Conservation (phyloP, 2,797 vertebrate species). For the Myotis planiceps region DNA sequence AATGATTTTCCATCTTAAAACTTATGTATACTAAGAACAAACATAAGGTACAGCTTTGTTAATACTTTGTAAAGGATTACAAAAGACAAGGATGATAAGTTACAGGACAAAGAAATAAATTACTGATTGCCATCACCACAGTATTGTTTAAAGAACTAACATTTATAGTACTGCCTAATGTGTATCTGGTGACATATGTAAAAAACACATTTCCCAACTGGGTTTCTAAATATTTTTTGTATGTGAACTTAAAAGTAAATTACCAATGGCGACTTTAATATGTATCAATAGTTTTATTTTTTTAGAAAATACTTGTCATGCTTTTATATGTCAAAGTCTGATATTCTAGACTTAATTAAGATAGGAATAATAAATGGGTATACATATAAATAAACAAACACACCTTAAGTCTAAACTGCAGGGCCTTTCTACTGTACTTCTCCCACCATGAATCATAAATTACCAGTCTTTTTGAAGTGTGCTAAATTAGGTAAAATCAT, state of each 20-base stretch:
- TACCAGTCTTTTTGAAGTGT: constrained; percentile 65
- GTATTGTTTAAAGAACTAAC: constrained; percentile 77
- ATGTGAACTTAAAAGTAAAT: constrained; percentile 69
- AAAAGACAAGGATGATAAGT: constrained; percentile 78
- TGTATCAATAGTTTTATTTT: constrained; percentile 65
- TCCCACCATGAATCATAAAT: constrained; percentile 56
- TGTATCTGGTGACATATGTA: constrained; percentile 65
- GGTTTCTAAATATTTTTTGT: constrained; percentile 69
- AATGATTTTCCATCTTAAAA: constrained; percentile 43
- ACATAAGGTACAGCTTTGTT: constrained; percentile 73
- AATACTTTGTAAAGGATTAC: constrained; percentile 77
- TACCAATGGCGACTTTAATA: constrained; percentile 67
- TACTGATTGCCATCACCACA: constrained; percentile 83
- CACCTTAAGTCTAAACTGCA: constrained; percentile 73
- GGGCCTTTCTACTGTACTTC: constrained; percentile 65
- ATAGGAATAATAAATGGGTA: constrained; percentile 71
- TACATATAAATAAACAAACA: constrained; percentile 75
- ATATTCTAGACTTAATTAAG: constrained; percentile 69
- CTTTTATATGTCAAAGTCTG: constrained; percentile 72
- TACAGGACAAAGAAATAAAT: constrained; percentile 82
- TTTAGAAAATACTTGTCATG: constrained; percentile 79
- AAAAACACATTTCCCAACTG: constrained; percentile 74
- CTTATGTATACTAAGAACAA: constrained; percentile 63
- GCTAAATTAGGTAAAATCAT: constrained; percentile 42
- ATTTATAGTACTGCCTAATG: constrained; percentile 72